A percentile compares a stretch with the other conserved stretches of the same genome.
phyloP scores from a whole-genome alignment of 2,113 vertebrate species.

The Phocoena phocoena region DNA sequence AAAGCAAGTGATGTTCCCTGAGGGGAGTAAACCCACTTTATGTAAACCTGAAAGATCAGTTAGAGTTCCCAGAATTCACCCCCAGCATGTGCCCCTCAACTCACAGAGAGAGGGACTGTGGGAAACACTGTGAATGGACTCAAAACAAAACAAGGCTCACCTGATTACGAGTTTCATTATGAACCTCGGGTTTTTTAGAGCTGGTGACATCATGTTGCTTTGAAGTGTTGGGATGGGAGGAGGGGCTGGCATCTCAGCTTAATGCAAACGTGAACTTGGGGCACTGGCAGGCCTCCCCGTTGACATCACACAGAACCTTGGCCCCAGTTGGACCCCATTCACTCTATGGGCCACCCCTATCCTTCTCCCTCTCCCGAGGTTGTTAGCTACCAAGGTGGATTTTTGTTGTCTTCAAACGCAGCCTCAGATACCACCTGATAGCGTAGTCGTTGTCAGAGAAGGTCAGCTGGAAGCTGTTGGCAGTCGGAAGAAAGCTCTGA shows the following conservation, averaged over 20 bases:
- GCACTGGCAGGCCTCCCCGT: neutral
- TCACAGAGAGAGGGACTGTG: slow-evolving; percentile 68
- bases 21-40: slow-evolving; percentile 62
- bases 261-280: neutral
- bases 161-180: slow-evolving; percentile 81
- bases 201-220: slow-evolving; percentile 56
- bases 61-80: slow-evolving; percentile 80
- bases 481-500: neutral
- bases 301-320: neutral
- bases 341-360: neutral
- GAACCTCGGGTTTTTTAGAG: slow-evolving; percentile 76
- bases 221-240: slow-evolving; percentile 25
- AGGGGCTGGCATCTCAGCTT: neutral
- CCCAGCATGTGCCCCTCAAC: slow-evolving; percentile 52
- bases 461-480: neutral
- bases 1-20: slow-evolving; percentile 57
- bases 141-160: slow-evolving; percentile 78
- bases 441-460: neutral
- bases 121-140: slow-evolving; percentile 74
- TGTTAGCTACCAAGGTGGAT: neutral
- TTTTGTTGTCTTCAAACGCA: slow-evolving; percentile 21
- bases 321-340: neutral
- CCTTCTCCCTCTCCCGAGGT: neutral
- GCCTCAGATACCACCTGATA: neutral
- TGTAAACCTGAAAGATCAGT: slow-evolving; percentile 79